A percentile compares a stretch with the other conserved stretches of the same genome.
phyloP scores from a whole-genome alignment of 2,888 invertebrate species.

The Amiota minor region DNA sequence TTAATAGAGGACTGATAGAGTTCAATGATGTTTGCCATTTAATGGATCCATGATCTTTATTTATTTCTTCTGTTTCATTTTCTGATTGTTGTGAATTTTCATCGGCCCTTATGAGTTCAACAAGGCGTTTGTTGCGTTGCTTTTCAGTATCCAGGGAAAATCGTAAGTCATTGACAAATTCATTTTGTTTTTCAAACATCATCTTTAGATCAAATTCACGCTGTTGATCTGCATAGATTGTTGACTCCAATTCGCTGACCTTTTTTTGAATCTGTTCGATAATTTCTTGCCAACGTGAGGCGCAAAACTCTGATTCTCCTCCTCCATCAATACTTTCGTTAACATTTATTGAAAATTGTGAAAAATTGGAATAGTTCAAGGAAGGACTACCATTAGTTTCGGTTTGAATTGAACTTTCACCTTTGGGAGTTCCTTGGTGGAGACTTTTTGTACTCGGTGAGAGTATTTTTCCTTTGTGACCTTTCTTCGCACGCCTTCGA shows the following conservation, averaged over 20 bases:
- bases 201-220: slow-evolving; percentile 61
- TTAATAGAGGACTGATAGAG: slow-evolving; percentile 66
- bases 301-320: not conserved
- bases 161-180: slow-evolving; percentile 58
- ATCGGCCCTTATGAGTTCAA: slow-evolving; percentile 62
- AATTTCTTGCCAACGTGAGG: slow-evolving; percentile 46
- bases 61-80: slow-evolving; percentile 43
- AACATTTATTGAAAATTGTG: not conserved
- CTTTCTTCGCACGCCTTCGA: not conserved
- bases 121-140: slow-evolving; percentile 63
- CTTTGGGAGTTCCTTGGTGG: no score
- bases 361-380: not conserved
- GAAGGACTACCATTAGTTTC: not conserved
- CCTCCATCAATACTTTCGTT: not conserved
- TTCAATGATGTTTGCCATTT: slow-evolving; percentile 47
- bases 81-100: slow-evolving; percentile 57
- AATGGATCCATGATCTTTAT: not conserved
- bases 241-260: slow-evolving; percentile 63
- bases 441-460: no score
- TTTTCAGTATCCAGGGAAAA: slow-evolving; percentile 64
- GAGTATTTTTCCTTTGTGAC: no score
- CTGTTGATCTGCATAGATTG: slow-evolving; percentile 63
- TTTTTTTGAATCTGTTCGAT: slow-evolving; percentile 58
- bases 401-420: no score
- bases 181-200: slow-evolving; percentile 60